A percentile compares a stretch with the other conserved stretches of the same genome.
Evolutionary conservation across 92 coral and sea anemone species (phyloP).

Genomic region (Siderastrea radians): DNA sequence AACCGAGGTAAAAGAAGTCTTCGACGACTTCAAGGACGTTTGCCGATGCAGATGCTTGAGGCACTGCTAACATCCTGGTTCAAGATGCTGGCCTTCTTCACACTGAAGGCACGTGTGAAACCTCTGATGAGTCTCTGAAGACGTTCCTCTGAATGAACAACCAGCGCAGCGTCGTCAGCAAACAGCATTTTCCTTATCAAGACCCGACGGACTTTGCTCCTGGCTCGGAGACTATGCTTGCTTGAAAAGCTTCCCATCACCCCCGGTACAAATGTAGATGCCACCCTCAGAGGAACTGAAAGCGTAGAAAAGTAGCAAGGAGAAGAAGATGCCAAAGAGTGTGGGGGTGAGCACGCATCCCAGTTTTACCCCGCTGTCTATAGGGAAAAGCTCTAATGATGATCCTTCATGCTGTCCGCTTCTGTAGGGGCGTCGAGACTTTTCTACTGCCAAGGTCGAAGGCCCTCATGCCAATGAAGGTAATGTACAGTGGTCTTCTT

Average conservation of each 20-base stretch:
- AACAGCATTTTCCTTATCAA: background rate
- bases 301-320: constrained; percentile 1
- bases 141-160: background rate
- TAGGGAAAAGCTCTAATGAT: background rate
- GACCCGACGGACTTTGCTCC: constrained; percentile 13
- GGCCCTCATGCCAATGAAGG: background rate
- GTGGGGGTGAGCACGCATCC: constrained; percentile 12
- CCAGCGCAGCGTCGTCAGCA: background rate
- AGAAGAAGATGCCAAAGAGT: constrained; percentile 19
- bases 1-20: too few relatives aligned
- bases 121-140: background rate
- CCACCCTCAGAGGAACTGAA: background rate
- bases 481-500: background rate
- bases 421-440: too few relatives aligned
- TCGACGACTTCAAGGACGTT: too few relatives aligned
- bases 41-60: too few relatives aligned
- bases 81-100: too few relatives aligned
- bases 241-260: constrained; percentile 5
- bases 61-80: too few relatives aligned
- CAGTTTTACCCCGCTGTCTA: constrained; percentile 13
- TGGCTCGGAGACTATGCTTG: background rate
- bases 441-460: background rate
- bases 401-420: background rate
- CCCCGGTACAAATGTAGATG: background rate
- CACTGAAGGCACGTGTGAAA: too few relatives aligned